phyloP scores from a whole-genome alignment of 1,140 invertebrate species.

The Drosophila bocki region DNA sequence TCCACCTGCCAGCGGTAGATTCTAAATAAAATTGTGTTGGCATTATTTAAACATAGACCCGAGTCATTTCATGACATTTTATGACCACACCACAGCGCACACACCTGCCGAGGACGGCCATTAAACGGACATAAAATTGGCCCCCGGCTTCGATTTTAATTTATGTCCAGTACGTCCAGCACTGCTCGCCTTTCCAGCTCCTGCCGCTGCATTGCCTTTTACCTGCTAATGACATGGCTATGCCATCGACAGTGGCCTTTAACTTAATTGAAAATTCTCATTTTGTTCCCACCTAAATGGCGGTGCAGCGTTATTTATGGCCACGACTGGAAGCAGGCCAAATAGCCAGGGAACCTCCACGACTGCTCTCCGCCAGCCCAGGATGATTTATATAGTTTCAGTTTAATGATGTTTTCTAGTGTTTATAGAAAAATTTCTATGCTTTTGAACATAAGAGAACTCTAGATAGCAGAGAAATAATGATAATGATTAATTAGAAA shows the following conservation, averaged over 20 bases:
- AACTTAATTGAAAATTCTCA: constrained; percentile 80
- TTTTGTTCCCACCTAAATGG: constrained; percentile 74
- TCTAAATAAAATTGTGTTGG: constrained; percentile 33
- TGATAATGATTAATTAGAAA: not conserved
- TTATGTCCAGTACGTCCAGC: constrained; percentile 53
- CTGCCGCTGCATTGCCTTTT: constrained; percentile 7
- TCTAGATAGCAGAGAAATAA: not conserved
- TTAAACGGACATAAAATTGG: constrained; percentile 69
- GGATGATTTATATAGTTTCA: constrained; percentile 44
- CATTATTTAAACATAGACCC: constrained; percentile 36
- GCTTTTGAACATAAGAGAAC: not conserved
- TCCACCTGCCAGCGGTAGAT: not conserved
- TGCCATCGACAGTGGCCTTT: constrained; percentile 68
- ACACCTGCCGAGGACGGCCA: constrained; percentile 35
- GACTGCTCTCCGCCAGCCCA: no score
- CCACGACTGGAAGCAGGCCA: constrained; percentile 25
- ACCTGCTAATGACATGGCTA: constrained; percentile 74
- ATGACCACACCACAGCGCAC: constrained; percentile 7
- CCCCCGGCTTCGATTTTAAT: constrained; percentile 66
- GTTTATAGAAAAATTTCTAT: not conserved
- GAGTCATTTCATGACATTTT: constrained; percentile 27
- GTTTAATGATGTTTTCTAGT: constrained; percentile 42
- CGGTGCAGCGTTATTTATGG: constrained; percentile 68
- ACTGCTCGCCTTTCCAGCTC: constrained; percentile 8
- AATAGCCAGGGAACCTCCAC: constrained; percentile 6